phyloP scores from a whole-genome alignment of 2,113 vertebrate genomes.

The Pyxicephalus adspersus region DNA sequence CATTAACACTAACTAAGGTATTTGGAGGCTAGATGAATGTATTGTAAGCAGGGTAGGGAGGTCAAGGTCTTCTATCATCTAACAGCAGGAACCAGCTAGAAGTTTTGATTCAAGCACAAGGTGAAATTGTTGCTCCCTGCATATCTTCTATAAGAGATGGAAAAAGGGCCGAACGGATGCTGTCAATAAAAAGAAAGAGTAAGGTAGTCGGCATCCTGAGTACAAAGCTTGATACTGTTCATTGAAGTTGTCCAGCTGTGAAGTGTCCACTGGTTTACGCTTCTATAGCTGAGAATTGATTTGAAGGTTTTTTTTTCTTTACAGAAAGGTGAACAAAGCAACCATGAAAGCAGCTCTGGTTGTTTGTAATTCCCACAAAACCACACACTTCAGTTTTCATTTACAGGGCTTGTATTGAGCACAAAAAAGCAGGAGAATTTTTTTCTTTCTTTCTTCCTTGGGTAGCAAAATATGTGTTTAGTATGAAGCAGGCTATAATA shows the following conservation, averaged over 20 bases:
- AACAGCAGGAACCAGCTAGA: slow-evolving; percentile 18
- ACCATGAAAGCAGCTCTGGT: slow-evolving; percentile 36
- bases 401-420: slow-evolving; percentile 20
- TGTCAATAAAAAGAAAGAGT: slow-evolving; percentile 44
- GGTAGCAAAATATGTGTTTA: neutral
- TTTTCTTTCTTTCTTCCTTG: neutral
- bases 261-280: slow-evolving; percentile 36
- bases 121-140: slow-evolving; percentile 42
- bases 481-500: too few species aligned
- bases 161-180: neutral
- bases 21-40: neutral
- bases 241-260: slow-evolving; percentile 45
- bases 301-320: slow-evolving; percentile 30
- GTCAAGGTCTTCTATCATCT: slow-evolving; percentile 36
- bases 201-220: slow-evolving; percentile 11
- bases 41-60: slow-evolving; percentile 2
- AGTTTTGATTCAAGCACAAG: slow-evolving; percentile 29
- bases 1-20: slow-evolving; percentile 15
- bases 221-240: slow-evolving; percentile 35
- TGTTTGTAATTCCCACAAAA: slow-evolving; percentile 36
- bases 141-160: slow-evolving; percentile 21
- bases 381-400: slow-evolving; percentile 13
- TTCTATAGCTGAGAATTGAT: slow-evolving; percentile 45
- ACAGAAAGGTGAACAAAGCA: slow-evolving; percentile 46
- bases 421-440: slow-evolving; percentile 18